Percentiles rank a stretch among this genome's conserved stretches.
Conservation (phyloP, 2,888 invertebrate species). For the Gortyna flavago region DNA sequence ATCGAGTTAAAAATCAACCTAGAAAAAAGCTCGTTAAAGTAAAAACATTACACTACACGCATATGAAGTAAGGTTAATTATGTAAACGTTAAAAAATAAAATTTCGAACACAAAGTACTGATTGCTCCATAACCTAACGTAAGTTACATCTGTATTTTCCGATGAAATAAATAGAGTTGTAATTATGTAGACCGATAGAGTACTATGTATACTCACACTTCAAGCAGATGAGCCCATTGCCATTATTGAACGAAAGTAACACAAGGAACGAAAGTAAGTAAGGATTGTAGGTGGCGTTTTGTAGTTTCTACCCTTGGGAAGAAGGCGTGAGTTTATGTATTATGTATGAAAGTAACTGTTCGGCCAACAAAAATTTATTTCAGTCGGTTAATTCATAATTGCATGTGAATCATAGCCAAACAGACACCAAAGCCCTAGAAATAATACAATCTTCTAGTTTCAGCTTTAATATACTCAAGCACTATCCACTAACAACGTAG, state of each 20-base stretch:
- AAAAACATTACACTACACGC: neutral
- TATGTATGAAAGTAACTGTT: neutral
- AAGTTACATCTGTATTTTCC: too few species aligned
- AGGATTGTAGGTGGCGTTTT: neutral
- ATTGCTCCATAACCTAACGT: neutral
- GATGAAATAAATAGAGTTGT: neutral
- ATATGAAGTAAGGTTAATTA: neutral
- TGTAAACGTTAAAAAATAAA: neutral
- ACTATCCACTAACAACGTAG: conserved; percentile 25
- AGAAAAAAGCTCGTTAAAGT: neutral
- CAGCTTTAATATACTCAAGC: conserved; percentile 16
- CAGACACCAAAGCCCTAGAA: neutral
- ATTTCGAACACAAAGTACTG: neutral
- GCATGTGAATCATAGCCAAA: neutral
- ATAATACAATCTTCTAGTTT: conserved; percentile 12
- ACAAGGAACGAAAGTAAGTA: neutral
- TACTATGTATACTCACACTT: neutral
- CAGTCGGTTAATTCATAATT: neutral
- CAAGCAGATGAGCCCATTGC: neutral
- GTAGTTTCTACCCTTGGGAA: neutral
- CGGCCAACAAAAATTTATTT: too few species aligned
- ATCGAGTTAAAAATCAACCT: neutral
- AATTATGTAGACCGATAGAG: neutral
- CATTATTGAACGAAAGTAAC: neutral
- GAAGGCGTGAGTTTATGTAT: neutral